A percentile compares a stretch with the other conserved stretches of the same genome.
Evolutionary conservation across 1,140 invertebrate species (phyloP).

Genomic region (Asbolus verrucosus): DNA sequence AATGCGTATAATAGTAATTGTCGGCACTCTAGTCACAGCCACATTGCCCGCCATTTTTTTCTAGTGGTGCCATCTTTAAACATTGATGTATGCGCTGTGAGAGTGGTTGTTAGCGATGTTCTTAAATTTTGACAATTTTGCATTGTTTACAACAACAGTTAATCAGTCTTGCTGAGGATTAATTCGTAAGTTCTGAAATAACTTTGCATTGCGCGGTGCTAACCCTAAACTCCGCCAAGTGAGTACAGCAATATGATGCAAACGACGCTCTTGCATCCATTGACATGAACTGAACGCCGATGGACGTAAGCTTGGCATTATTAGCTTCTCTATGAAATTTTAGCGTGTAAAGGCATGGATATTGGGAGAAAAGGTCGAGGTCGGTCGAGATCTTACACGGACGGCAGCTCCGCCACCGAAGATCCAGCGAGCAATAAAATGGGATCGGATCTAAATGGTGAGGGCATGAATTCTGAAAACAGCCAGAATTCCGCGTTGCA

Average conservation of each 20-base stretch:
- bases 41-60: slow-evolving; percentile 23
- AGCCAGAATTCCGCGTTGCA: not conserved
- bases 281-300: slow-evolving; percentile 13
- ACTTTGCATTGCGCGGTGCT: too few relatives aligned
- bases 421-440: not conserved
- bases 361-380: not conserved
- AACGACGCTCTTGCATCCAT: slow-evolving; percentile 24
- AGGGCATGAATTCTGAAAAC: not conserved
- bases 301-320: not conserved
- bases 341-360: not conserved
- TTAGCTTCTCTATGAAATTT: slow-evolving; percentile 22
- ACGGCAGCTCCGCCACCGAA: not conserved
- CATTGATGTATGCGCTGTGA: not conserved
- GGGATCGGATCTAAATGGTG: not conserved
- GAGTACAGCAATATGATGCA: slow-evolving; percentile 4
- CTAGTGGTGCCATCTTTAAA: slow-evolving; percentile 18
- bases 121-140: slow-evolving; percentile 23
- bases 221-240: too few relatives aligned
- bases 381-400: not conserved
- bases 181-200: not conserved
- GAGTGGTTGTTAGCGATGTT: not conserved
- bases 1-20: not conserved
- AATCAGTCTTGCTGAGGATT: not conserved
- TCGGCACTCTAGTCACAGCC: not conserved
- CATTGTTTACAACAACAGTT: slow-evolving; percentile 7